Conservation (phyloP, 2,797 vertebrate genomes). For the Lacerta bilineata region DNA sequence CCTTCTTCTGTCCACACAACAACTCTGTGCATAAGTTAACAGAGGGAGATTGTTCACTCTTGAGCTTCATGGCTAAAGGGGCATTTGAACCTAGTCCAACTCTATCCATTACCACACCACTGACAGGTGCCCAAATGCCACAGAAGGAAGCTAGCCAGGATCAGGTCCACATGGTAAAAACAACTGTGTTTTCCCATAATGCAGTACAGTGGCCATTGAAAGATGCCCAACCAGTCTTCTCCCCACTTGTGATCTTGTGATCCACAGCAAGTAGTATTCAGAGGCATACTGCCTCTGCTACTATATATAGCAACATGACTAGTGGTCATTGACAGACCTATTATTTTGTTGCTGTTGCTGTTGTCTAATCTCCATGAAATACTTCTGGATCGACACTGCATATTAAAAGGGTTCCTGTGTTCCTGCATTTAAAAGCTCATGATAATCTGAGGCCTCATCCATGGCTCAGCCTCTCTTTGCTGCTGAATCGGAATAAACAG, state of each 20-base stretch:
- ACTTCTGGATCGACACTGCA: not conserved
- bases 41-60: not conserved
- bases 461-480: too few relatives aligned
- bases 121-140: not conserved
- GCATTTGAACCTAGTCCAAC: not conserved
- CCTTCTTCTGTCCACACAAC: slow-evolving; percentile 15
- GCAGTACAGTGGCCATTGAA: not conserved
- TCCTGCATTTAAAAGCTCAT: not conserved
- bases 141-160: not conserved
- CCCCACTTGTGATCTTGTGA: too few relatives aligned
- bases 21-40: slow-evolving; percentile 4
- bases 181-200: not conserved
- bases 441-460: too few relatives aligned
- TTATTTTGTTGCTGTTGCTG: too few relatives aligned
- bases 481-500: too few relatives aligned
- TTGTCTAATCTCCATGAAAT: not conserved
- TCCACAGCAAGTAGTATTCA: not conserved
- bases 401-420: not conserved
- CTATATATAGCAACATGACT: too few relatives aligned
- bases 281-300: not conserved
- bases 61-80: not conserved
- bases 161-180: not conserved
- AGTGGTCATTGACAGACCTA: too few relatives aligned
- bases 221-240: not conserved
- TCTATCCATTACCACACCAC: not conserved